These are phyloP conservation scores for Lasioglossum villosulum DNA, from an alignment of 2,888 invertebrate genomes.

Conservation along the genomic window DNA sequence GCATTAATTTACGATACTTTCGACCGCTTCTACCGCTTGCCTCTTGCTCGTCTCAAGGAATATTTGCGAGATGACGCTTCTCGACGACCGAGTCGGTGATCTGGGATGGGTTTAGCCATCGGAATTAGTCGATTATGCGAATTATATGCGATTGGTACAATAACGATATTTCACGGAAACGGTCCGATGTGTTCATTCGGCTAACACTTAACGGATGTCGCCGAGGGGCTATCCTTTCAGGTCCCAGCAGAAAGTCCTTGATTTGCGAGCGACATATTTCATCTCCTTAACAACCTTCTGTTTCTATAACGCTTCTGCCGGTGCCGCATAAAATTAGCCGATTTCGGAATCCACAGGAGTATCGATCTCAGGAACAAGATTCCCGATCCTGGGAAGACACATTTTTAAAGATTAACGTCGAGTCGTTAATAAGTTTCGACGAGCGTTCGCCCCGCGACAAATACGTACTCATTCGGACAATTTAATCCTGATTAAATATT, in stretches of 20 bases:
- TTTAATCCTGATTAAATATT: neutral
- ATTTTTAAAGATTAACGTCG: neutral
- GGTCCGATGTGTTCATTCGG: constrained; percentile 50
- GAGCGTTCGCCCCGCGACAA: neutral
- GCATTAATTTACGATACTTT: constrained; percentile 72
- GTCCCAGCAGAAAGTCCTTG: constrained; percentile 14
- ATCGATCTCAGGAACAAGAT: neutral
- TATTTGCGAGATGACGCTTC: constrained; percentile 65
- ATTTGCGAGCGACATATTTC: constrained; percentile 38
- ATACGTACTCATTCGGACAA: neutral
- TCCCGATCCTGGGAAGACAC: neutral
- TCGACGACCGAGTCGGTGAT: constrained; percentile 41
- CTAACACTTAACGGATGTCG: constrained; percentile 31
- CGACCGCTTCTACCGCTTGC: constrained; percentile 56
- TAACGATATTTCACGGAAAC: constrained; percentile 55
- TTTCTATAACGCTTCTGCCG: constrained; percentile 16
- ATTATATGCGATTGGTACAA: constrained; percentile 36
- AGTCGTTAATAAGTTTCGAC: neutral
- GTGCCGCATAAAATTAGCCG: constrained; percentile 2
- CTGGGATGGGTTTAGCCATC: constrained; percentile 42
- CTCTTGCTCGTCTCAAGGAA: constrained; percentile 44
- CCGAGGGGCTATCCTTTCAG: constrained; percentile 19
- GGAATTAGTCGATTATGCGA: constrained; percentile 52
- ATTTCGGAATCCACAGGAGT: neutral
- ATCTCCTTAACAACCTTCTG: constrained; percentile 23